A percentile compares a stretch with the other conserved stretches of the same genome.
These are phyloP conservation scores for Daboia siamensis DNA, from an alignment of 2,113 vertebrate species.

Conservation along the genomic window DNA sequence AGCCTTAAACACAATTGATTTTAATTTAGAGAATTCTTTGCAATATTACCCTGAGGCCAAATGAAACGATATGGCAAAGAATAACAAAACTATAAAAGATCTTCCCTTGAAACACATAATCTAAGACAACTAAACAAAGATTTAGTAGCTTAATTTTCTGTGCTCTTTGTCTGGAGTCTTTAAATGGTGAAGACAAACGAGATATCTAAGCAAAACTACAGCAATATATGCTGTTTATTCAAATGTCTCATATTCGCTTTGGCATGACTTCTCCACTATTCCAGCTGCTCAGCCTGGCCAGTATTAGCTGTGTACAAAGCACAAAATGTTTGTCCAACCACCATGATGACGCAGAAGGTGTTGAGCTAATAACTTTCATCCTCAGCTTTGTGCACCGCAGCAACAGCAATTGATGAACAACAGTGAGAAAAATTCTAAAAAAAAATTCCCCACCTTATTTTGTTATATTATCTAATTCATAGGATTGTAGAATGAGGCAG, in stretches of 20 bases:
- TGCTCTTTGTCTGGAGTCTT: slow-evolving; percentile 12
- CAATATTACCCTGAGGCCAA: not conserved
- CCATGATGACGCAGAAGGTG: not conserved
- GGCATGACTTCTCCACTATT: not conserved
- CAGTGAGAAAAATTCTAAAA: not conserved
- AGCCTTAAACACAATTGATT: not conserved
- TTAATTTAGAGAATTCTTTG: not conserved
- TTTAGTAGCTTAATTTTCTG: slow-evolving; percentile 12
- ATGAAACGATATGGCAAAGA: not conserved
- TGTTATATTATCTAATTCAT: not conserved
- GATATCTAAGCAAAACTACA: slow-evolving; percentile 14
- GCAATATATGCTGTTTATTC: slow-evolving; percentile 10
- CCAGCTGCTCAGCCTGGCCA: slow-evolving; percentile 24
- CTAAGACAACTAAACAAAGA: not conserved
- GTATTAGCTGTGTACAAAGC: slow-evolving; percentile 17
- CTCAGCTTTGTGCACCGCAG: slow-evolving; percentile 1
- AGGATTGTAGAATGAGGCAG: not conserved
- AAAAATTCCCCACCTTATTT: not conserved
- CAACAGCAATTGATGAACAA: not conserved
- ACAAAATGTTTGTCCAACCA: slow-evolving; percentile 39
- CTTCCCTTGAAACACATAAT: not conserved
- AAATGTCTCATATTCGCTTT: slow-evolving; percentile 28
- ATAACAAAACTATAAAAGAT: not conserved
- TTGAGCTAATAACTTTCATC: slow-evolving; percentile 32
- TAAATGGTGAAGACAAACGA: slow-evolving; percentile 27